These are phyloP conservation scores for Ibidorhyncha struthersii DNA, from an alignment of 2,113 vertebrate species.

Conservation along the genomic window DNA sequence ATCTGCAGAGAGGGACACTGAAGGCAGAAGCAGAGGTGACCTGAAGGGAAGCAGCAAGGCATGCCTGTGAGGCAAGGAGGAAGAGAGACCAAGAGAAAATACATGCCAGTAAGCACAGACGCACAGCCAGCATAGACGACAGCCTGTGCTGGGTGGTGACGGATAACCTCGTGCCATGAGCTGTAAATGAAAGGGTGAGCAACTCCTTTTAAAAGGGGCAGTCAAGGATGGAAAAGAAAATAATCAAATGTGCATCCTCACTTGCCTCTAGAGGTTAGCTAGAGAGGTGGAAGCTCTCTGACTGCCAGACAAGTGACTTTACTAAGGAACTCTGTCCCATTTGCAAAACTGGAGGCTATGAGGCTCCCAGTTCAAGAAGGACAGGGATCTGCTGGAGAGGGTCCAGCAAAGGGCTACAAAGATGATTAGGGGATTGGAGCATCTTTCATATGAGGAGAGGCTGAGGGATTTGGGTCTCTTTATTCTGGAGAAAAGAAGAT, in stretches of 20 bases:
- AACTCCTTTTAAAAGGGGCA: neutral
- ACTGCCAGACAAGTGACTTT: neutral
- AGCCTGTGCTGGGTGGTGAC: neutral
- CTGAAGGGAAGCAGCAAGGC: neutral
- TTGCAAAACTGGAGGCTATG: neutral
- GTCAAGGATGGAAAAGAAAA: neutral
- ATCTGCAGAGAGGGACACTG: neutral
- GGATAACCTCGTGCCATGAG: neutral
- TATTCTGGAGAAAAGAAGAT: no score
- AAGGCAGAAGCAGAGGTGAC: neutral
- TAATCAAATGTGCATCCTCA: neutral
- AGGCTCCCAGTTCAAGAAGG: no score
- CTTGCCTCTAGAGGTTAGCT: neutral
- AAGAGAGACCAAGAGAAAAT: neutral
- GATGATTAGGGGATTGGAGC: no score
- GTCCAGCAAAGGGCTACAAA: no score
- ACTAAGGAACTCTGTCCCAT: neutral
- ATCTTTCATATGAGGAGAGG: no score
- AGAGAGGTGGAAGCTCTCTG: neutral
- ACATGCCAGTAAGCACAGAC: neutral
- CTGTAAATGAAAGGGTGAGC: neutral
- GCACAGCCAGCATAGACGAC: neutral
- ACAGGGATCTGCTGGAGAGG: no score
- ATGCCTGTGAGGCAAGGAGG: neutral
- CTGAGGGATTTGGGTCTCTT: no score